Evolutionary conservation across 2,113 vertebrate species (phyloP).

Genomic region (Archocentrus centrarchus): DNA sequence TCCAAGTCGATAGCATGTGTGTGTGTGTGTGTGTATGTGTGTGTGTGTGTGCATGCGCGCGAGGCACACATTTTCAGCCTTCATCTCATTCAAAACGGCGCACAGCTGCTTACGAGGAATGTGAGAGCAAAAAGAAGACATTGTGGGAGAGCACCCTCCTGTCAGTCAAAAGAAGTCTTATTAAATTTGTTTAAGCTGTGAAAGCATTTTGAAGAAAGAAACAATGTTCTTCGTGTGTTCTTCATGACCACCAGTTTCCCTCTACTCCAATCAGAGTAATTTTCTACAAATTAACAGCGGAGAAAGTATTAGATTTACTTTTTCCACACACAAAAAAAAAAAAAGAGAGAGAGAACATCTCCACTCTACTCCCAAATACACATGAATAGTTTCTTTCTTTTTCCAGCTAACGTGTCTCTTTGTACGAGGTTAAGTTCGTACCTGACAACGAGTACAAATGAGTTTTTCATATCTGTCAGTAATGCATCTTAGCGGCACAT

Average conservation of each 20-base stretch:
- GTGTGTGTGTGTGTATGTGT: conserved; percentile 24
- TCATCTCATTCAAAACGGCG: conserved; percentile 65
- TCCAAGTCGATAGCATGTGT: conserved; percentile 38
- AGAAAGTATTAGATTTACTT: conserved; percentile 31
- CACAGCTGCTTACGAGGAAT: conserved; percentile 79
- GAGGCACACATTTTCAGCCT: conserved; percentile 49
- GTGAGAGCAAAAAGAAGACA: conserved; percentile 79
- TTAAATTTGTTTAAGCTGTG: conserved; percentile 82
- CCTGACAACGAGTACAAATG: conserved; percentile 25
- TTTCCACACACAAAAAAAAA: not conserved
- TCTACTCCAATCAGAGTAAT: conserved; percentile 56
- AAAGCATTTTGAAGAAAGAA: conserved; percentile 76
- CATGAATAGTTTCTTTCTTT: conserved; percentile 33
- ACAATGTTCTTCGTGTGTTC: conserved; percentile 70
- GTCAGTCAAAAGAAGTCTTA: conserved; percentile 77
- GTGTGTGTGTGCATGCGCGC: conserved; percentile 24
- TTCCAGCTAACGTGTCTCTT: not conserved
- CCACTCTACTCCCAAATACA: conserved; percentile 11
- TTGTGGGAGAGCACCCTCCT: conserved; percentile 75
- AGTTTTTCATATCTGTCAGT: conserved; percentile 39
- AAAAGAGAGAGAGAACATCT: conserved; percentile 6
- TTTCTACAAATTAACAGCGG: conserved; percentile 46
- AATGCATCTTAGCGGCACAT: conserved; percentile 41
- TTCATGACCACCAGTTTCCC: conserved; percentile 44
- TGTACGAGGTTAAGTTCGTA: conserved; percentile 9